Percentiles rank a stretch among this genome's conserved stretches.
phyloP scores from a whole-genome alignment of 2,888 invertebrate species.

The Myopa testacea region DNA sequence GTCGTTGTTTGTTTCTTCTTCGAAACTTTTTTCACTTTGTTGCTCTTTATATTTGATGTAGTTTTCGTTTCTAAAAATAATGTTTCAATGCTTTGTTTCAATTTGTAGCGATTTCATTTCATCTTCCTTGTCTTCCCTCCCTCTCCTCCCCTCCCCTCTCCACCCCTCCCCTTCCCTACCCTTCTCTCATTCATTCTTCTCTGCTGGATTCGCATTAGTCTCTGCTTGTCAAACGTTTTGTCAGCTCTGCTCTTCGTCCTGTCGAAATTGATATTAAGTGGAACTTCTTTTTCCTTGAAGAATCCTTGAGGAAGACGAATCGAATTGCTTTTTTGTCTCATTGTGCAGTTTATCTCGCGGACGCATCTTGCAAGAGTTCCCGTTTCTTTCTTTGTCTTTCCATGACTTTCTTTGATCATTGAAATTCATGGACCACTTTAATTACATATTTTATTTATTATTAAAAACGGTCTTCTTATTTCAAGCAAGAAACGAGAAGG shows the following conservation, averaged over 20 bases:
- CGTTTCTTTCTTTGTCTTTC: no score
- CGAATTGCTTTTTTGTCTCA: no score
- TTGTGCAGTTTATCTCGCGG: no score
- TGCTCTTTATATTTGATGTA: neutral
- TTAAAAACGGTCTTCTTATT: no score
- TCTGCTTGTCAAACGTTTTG: neutral
- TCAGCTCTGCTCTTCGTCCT: no score
- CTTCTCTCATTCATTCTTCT: neutral
- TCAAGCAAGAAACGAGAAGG: no score
- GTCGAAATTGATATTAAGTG: slow-evolving; percentile 26
- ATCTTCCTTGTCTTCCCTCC: neutral
- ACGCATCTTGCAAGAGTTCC: no score
- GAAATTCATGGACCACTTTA: no score
- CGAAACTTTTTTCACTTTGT: no score
- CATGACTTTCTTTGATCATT: no score
- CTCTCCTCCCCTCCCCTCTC: neutral
- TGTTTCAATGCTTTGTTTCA: neutral
- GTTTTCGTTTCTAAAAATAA: neutral
- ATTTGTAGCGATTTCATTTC: neutral
- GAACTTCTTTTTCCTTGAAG: slow-evolving; percentile 5
- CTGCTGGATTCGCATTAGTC: neutral
- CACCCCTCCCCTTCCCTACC: neutral
- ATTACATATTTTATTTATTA: no score
- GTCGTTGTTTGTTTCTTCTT: no score
- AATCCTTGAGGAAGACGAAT: neutral